Evolutionary conservation across 2,797 vertebrate genomes (phyloP).

Genomic region (Kryptopterus vitreolus): DNA sequence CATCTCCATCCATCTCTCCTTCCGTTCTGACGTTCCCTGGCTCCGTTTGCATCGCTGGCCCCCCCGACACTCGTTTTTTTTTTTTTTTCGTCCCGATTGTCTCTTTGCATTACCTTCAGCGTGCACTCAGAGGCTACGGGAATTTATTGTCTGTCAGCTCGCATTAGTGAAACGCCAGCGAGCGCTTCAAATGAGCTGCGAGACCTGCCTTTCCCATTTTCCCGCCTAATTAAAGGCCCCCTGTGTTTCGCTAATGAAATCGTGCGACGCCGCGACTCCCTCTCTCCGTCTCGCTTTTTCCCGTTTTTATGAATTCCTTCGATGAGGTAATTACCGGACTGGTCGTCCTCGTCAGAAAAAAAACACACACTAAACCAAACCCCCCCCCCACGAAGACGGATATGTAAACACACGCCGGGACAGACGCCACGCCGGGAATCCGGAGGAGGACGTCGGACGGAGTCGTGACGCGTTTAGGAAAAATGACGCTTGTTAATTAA

Average conservation of each 20-base stretch:
- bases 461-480: constrained; percentile 13
- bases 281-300: constrained; percentile 27
- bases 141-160: constrained; percentile 61
- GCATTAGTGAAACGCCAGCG: constrained; percentile 51
- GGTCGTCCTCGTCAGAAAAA: constrained; percentile 27
- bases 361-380: constrained; percentile 27
- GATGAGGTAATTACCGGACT: constrained; percentile 53
- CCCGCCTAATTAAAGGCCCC: constrained; percentile 62
- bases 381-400: background rate
- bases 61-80: constrained; percentile 33
- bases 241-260: constrained; percentile 61
- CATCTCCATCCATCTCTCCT: constrained; percentile 3
- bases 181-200: constrained; percentile 56
- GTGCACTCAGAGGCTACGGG: constrained; percentile 48
- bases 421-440: constrained; percentile 3
- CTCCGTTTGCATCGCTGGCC: constrained; percentile 16
- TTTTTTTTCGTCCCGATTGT: constrained; percentile 48
- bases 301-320: constrained; percentile 36
- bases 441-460: background rate
- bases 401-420: background rate
- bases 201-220: constrained; percentile 54
- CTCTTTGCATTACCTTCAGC: constrained; percentile 57
- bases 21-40: background rate
- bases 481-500: constrained; percentile 41
- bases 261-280: constrained; percentile 42